These are phyloP conservation scores for Gortyna flavago DNA, from an alignment of 2,888 invertebrate genomes.

Conservation along the genomic window DNA sequence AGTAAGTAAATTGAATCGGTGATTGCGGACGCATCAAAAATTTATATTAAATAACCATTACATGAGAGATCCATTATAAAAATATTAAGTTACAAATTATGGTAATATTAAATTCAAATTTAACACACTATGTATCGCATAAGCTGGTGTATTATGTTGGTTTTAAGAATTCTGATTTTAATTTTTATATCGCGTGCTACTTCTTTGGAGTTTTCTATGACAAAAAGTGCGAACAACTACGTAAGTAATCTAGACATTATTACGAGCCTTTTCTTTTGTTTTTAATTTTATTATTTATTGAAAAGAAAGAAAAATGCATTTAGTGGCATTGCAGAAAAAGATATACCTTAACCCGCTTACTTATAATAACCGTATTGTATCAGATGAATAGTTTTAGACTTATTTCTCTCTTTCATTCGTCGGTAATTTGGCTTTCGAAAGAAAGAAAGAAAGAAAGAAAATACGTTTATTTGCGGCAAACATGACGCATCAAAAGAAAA, in stretches of 20 bases:
- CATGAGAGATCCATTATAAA: slow-evolving; percentile 49
- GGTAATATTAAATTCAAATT: slow-evolving; percentile 49
- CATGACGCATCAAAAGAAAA: too few species aligned
- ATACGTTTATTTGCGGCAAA: too few species aligned
- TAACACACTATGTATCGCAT: slow-evolving; percentile 17
- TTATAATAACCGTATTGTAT: too few species aligned
- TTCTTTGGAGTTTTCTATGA: slow-evolving; percentile 54
- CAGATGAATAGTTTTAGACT: too few species aligned
- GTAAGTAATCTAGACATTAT: slow-evolving; percentile 62
- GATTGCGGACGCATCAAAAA: slow-evolving; percentile 41
- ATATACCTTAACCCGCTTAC: too few species aligned
- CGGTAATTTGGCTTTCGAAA: too few species aligned
- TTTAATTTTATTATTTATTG: background rate
- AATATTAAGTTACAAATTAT: slow-evolving; percentile 53
- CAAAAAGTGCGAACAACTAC: slow-evolving; percentile 70
- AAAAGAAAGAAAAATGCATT: too few species aligned
- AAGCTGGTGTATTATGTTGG: slow-evolving; percentile 50
- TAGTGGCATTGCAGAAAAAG: too few species aligned
- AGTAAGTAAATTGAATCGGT: slow-evolving; percentile 39
- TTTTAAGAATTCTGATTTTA: slow-evolving; percentile 55
- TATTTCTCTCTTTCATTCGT: too few species aligned
- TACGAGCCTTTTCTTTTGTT: background rate
- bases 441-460: too few species aligned
- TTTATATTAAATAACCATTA: slow-evolving; percentile 53
- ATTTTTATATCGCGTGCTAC: slow-evolving; percentile 45